Percentiles rank a stretch among this genome's conserved stretches.
Conservation (phyloP, 2,888 invertebrate species). For the Odontocolon sp. region DNA sequence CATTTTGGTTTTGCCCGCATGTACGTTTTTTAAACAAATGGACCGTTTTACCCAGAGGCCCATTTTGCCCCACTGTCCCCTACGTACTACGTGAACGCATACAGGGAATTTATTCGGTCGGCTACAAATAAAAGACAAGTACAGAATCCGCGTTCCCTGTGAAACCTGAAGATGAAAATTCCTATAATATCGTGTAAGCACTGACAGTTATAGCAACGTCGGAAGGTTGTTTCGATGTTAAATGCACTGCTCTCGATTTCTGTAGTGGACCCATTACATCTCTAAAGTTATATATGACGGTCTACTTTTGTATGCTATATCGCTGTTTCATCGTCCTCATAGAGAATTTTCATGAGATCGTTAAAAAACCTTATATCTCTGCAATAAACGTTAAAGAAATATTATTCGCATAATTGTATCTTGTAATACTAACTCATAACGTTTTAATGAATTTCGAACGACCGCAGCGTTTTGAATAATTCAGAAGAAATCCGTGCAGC, state of each 20-base stretch:
- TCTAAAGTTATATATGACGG: no score
- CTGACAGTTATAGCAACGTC: neutral
- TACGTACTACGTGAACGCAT: no score
- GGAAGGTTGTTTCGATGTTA: slow-evolving; percentile 13
- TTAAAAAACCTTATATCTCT: slow-evolving; percentile 14
- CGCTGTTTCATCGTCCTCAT: slow-evolving; percentile 3
- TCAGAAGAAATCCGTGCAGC: slow-evolving; percentile 9
- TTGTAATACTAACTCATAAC: neutral
- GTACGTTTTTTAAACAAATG: no score
- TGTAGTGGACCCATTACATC: neutral
- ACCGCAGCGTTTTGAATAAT: slow-evolving; percentile 25
- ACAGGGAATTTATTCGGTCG: no score
- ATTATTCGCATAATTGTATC: slow-evolving; percentile 5
- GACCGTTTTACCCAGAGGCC: no score
- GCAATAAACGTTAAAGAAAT: neutral
- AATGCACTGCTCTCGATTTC: no score
- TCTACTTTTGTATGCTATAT: no score
- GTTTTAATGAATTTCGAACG: slow-evolving; percentile 34
- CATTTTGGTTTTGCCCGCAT: no score
- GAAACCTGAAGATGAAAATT: neutral
- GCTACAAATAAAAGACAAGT: no score
- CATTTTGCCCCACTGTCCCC: no score
- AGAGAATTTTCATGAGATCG: slow-evolving; percentile 1
- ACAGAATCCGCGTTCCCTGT: neutral
- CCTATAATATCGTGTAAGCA: slow-evolving; percentile 17